Conservation (phyloP, 2,113 vertebrate species). For the Fukomys damarensis region DNA sequence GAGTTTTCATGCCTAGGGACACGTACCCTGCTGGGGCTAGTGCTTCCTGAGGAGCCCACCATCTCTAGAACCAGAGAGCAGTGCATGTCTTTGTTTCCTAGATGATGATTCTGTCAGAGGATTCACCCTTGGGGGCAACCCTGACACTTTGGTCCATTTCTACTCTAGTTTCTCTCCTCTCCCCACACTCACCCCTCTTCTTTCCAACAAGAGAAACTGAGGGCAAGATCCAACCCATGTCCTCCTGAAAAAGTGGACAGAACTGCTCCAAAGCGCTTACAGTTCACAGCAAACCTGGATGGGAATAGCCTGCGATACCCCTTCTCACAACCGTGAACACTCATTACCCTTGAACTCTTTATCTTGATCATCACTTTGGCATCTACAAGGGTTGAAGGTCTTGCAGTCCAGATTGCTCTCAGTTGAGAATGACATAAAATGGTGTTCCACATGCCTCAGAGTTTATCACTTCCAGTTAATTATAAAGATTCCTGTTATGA, state of each 20-base stretch:
- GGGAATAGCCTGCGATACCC: not conserved
- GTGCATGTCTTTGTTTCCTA: not conserved
- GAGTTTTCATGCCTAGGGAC: not conserved
- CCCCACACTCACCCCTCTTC: not conserved
- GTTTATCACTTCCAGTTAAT: slow-evolving; percentile 53
- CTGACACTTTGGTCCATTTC: not conserved
- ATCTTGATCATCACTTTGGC: slow-evolving; percentile 69
- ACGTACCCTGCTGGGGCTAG: not conserved
- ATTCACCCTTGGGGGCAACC: not conserved
- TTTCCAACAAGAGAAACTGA: not conserved
- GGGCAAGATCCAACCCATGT: not conserved
- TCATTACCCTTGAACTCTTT: slow-evolving; percentile 43
- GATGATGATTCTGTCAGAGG: slow-evolving; percentile 3
- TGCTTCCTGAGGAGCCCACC: not conserved
- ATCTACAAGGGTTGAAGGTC: slow-evolving; percentile 55
- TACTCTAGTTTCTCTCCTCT: not conserved
- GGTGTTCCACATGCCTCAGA: not conserved
- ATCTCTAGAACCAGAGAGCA: not conserved
- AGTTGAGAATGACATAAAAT: slow-evolving; percentile 71
- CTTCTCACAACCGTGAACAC: slow-evolving; percentile 15
- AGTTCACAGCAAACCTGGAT: not conserved
- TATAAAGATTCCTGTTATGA: slow-evolving; percentile 55
- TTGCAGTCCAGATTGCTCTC: slow-evolving; percentile 66
- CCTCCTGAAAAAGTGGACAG: slow-evolving; percentile 2
- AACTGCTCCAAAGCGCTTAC: not conserved